phyloP scores from a whole-genome alignment of 1,140 invertebrate genomes.

The Orchestia grillus region DNA sequence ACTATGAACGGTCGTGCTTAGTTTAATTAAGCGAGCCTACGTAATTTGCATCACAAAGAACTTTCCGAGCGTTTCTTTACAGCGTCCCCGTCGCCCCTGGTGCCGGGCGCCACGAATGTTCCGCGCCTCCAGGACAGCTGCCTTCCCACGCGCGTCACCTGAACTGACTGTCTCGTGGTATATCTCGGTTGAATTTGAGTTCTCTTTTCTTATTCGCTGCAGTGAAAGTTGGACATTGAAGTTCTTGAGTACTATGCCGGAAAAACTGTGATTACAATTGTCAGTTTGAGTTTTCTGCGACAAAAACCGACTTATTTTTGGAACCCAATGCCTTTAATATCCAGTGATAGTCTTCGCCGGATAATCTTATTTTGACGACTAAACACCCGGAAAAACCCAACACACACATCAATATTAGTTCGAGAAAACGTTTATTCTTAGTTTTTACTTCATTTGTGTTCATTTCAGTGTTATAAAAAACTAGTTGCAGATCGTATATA shows the following conservation, averaged over 20 bases:
- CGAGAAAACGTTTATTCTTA: too few species aligned
- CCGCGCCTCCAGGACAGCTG: background rate
- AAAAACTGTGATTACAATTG: background rate
- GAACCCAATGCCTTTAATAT: background rate
- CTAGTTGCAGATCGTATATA: too few species aligned
- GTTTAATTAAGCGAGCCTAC: background rate
- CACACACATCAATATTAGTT: too few species aligned
- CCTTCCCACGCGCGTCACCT: background rate
- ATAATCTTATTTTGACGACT: too few species aligned
- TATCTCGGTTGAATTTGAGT: background rate
- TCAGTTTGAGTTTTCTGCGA: background rate
- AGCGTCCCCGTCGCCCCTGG: background rate
- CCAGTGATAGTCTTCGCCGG: background rate
- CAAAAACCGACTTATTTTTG: background rate
- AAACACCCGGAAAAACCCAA: too few species aligned
- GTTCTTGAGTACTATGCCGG: background rate
- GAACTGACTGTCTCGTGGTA: background rate
- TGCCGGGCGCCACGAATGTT: background rate
- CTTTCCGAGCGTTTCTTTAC: background rate
- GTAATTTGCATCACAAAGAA: constrained; percentile 1
- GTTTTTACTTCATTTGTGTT: too few species aligned
- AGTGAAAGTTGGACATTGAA: background rate
- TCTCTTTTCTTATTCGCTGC: background rate
- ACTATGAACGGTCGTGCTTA: background rate
- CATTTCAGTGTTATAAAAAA: too few species aligned